A percentile compares a stretch with the other conserved stretches of the same genome.
phyloP scores from a whole-genome alignment of 1,140 invertebrate genomes.

The Apis mellifera region Amel_HAv3.1 CM009941.2:415001-415500 shows the following conservation, averaged over 20 bases:
- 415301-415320: neutral
- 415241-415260: too few species aligned
- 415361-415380: neutral
- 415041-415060: neutral
- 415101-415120: neutral
- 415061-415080: neutral
- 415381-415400: constrained; percentile 18
- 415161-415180: neutral
- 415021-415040: neutral
- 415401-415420: neutral
- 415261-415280: neutral
- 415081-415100: neutral
- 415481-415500: neutral
- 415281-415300: neutral
- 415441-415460: neutral
- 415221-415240: neutral
- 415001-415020: neutral
- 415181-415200: neutral
- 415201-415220: neutral
- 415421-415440: constrained; percentile 9
- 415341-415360: neutral
- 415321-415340: neutral
- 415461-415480: neutral
- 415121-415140: neutral
- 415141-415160: neutral